Evolutionary conservation across 2,797 vertebrate species (phyloP).

Genomic region (Pantherophis vulpinus): DNA sequence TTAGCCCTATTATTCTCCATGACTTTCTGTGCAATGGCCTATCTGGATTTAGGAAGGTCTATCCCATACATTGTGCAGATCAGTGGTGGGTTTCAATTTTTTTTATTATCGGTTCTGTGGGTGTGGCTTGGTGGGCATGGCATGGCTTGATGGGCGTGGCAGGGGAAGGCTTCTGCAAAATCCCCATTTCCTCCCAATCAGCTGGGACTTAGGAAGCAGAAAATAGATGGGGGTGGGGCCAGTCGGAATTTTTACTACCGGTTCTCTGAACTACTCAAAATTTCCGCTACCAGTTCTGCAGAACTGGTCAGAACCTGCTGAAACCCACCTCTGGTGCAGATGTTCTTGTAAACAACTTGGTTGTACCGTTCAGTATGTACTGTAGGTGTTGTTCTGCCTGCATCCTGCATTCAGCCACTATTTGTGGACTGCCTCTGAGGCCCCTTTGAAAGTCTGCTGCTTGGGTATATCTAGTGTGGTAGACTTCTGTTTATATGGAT

Average conservation of each 20-base stretch:
- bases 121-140: too few relatives aligned
- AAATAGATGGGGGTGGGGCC: too few relatives aligned
- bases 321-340: background rate
- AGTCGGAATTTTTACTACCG: too few relatives aligned
- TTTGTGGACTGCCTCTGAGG: background rate
- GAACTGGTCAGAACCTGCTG: too few relatives aligned
- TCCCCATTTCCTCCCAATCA: too few relatives aligned
- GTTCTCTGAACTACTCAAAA: too few relatives aligned
- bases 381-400: background rate
- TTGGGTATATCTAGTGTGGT: background rate
- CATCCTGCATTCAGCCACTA: background rate
- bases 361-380: background rate
- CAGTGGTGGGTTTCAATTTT: too few relatives aligned
- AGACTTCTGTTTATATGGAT: background rate
- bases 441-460: background rate
- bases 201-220: too few relatives aligned
- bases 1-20: background rate
- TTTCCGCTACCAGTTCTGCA: too few relatives aligned
- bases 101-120: too few relatives aligned
- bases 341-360: background rate
- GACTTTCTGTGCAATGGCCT: background rate
- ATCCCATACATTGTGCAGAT: background rate
- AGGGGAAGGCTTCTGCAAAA: too few relatives aligned
- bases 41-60: background rate
- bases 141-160: too few relatives aligned